phyloP scores from a whole-genome alignment of 1,140 invertebrate species.

The Colletes gigas region DNA sequence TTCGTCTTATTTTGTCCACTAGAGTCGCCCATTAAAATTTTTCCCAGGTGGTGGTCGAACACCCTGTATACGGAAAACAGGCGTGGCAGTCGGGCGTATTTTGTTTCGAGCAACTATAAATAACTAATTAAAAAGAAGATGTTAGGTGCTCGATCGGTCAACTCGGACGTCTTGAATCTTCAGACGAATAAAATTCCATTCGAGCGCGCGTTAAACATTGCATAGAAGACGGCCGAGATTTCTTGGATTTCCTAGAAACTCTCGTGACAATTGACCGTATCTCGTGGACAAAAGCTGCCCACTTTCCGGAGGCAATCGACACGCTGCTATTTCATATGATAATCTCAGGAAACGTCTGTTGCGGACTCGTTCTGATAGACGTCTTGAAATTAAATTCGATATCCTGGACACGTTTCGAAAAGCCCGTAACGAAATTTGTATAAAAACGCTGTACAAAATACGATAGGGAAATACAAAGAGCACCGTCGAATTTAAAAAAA shows the following conservation, averaged over 20 bases:
- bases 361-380: slow-evolving; percentile 33
- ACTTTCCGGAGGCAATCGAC: slow-evolving; percentile 54
- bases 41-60: too few species aligned
- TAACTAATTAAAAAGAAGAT: too few species aligned
- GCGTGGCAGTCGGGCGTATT: too few species aligned
- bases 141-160: too few species aligned
- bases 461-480: neutral
- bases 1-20: too few species aligned
- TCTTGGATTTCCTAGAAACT: slow-evolving; percentile 36
- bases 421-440: too few species aligned
- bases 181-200: neutral
- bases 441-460: too few species aligned
- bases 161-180: neutral
- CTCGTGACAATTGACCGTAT: slow-evolving; percentile 41
- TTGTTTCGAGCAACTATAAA: too few species aligned
- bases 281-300: slow-evolving; percentile 43
- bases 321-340: slow-evolving; percentile 44
- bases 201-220: neutral
- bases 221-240: slow-evolving; percentile 10
- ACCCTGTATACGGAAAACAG: too few species aligned
- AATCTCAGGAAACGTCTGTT: slow-evolving; percentile 53
- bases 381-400: neutral
- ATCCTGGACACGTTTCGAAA: neutral
- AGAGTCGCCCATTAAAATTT: too few species aligned
- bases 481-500: neutral